Base-by-base conservation (phyloP, 1,140 invertebrate species). In the Ericerus pela region DNA sequence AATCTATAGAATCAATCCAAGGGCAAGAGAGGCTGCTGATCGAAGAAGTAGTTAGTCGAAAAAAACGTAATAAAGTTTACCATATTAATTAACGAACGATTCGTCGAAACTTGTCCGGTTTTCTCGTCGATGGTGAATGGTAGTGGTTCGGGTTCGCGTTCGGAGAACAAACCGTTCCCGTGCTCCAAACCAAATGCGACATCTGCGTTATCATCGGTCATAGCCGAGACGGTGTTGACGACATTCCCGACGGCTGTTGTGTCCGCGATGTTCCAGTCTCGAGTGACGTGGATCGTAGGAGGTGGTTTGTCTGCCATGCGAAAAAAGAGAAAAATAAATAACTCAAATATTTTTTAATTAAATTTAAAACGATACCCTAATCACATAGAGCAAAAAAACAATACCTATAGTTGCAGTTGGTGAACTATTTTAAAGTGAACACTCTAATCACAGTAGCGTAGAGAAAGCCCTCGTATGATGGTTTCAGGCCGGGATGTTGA, bases 91-190 rank as follows among this genome's bases (percentile, higher is more conserved):
- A 87, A 67, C 2, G 79, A 77, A 53, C 85, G 76, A 54, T 84
- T 82, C 10, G 85, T 69, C 62, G 75, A 79, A 36, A 88, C 76
- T 4, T 76, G 75, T 12, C 84, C 84, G 10, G 77, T 82, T 2
- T 72, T 68, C 30, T 75, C 74, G 66, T 87, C 75, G 51, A 88
- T 85, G 10, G 68, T 68, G 62, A 88, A 87, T 12, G 78, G 81
- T 30, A 78, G 68, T 12, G 72, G 67, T 20, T 62, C 65, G 24
- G 64, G 59, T 56, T 68, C 61, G 27, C 64, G 62, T n/a, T 65
- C 60, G 57, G 65, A 66, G 56, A 63, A 65, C 26, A 60, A 66
- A 3, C 60, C 63, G 8, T 66, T 67, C 1, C 70, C 64, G 2
- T 72, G 72, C 63, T 84, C 80, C 6, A 86, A 63, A 1, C 80